Base-by-base conservation (phyloP, 2,113 vertebrate species). In the Anthoscopus minutus region DNA sequence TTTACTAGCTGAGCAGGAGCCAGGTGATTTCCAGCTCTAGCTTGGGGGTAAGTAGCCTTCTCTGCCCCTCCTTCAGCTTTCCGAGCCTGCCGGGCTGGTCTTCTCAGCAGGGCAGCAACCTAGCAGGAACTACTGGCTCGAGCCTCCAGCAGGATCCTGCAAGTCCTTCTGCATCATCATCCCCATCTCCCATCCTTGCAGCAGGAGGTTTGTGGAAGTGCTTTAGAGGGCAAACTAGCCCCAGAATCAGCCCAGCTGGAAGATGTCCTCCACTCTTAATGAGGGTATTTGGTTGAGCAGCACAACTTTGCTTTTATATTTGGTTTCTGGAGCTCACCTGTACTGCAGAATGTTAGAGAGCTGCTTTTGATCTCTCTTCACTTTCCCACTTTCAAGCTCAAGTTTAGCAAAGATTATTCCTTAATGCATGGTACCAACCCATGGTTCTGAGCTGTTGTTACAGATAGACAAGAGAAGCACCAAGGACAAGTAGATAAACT, bases 21-120 rank as follows among this genome's bases (percentile, higher is more conserved):
- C 94, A 94, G 95, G 93, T 90, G 88, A 96, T 94, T 96, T 94
- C 92, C 93, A 92, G 47, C 40, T 78, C 58, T 44, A 93, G 33
- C 94, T 71, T 56, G 15, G 18, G 56, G 94, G 14, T 35, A 70
- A 70, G 10, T 71, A 81, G 82, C 76, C 79, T 88, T 81, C 72
- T 50, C 72, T 88, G 45, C 85, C 56, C 67, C 60, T 88, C 53
- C 72, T 79, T 67, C 73, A 85, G 53, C 54, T 79, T 89, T 79
- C 42, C 66, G 89, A 23, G 15, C 28, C 21, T 4, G 20, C 28
- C 78, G 77, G 69, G n/a, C 33, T 65, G 44, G n/a, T 83, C 21
- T 81, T 90, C 76, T 50, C 62, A 77, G 74, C 42, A 83, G 33
- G 21, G 24, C 13, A 89, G 30, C 42, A 82, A 24, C 54, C 74